These are phyloP conservation scores for Cynaeus angustus DNA, from an alignment of 2,888 invertebrate species.

Conservation along the genomic window DNA sequence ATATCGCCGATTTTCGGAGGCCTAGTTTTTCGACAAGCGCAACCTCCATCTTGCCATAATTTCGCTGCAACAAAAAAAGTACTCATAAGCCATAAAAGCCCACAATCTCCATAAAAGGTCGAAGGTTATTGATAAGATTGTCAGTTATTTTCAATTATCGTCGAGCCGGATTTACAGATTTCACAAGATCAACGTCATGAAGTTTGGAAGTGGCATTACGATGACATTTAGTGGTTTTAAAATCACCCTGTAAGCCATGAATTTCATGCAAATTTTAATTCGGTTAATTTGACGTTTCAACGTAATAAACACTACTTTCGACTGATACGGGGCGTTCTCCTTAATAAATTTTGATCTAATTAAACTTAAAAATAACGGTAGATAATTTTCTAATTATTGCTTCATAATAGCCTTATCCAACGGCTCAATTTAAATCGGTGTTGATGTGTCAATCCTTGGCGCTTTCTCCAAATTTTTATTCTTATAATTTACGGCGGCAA, in stretches of 20 bases:
- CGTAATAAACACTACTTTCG: too few species aligned
- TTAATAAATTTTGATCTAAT: too few species aligned
- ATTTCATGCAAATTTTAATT: too few species aligned
- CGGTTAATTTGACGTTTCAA: too few species aligned
- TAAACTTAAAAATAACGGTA: background rate
- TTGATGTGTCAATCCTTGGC: conserved; percentile 32
- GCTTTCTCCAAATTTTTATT: conserved; percentile 39
- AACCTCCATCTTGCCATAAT: conserved; percentile 69
- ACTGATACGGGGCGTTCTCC: too few species aligned
- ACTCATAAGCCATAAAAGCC: background rate
- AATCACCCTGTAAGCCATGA: too few species aligned
- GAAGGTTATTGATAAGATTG: too few species aligned
- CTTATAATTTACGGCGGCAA: conserved; percentile 27
- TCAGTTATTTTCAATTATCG: too few species aligned
- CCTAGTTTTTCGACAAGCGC: conserved; percentile 68
- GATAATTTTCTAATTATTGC: conserved; percentile 33
- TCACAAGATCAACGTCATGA: too few species aligned
- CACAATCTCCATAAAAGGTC: background rate
- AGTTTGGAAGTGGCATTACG: too few species aligned
- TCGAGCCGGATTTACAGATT: too few species aligned
- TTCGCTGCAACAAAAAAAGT: conserved; percentile 65
- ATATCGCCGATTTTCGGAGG: conserved; percentile 71
- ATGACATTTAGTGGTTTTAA: too few species aligned
- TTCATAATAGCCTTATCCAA: conserved; percentile 23
- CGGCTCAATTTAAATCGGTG: conserved; percentile 31